Conservation (phyloP, 2,113 vertebrate species). For the Antechinus flavipes region DNA sequence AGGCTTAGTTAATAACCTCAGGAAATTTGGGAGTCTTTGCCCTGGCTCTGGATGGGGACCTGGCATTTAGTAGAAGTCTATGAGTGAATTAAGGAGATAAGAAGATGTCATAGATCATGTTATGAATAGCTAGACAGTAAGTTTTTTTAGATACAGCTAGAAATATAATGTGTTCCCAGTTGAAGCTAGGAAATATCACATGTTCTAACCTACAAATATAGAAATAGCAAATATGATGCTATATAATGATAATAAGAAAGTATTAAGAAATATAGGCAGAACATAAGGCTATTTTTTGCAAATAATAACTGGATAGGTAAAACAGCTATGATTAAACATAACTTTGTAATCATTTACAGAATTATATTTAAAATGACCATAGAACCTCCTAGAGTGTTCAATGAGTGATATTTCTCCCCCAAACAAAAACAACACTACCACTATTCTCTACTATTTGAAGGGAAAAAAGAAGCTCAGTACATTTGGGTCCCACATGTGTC, state of each 20-base stretch:
- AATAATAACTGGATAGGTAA: not conserved
- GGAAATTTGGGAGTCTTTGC: not conserved
- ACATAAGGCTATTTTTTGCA: not conserved
- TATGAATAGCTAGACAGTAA: not conserved
- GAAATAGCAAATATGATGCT: not conserved
- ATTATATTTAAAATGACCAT: not conserved
- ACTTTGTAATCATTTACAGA: not conserved
- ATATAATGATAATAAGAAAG: not conserved
- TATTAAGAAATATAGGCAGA: not conserved
- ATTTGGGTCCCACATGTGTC: conserved; percentile 54
- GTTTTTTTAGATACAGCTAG: not conserved
- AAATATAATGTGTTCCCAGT: not conserved
- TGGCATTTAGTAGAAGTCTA: not conserved
- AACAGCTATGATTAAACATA: not conserved
- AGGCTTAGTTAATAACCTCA: not conserved
- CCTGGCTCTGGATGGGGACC: not conserved
- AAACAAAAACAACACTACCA: not conserved
- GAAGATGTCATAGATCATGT: not conserved
- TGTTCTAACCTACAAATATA: not conserved
- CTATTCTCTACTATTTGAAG: not conserved
- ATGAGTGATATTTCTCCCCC: not conserved
- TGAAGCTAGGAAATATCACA: not conserved
- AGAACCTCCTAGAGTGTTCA: not conserved
- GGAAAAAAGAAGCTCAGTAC: conserved; percentile 33
- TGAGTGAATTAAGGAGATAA: not conserved